Percentiles rank a stretch among this genome's conserved stretches.
Evolutionary conservation across 2,888 invertebrate species (phyloP).

Genomic region (Parnassius glacialis): DNA sequence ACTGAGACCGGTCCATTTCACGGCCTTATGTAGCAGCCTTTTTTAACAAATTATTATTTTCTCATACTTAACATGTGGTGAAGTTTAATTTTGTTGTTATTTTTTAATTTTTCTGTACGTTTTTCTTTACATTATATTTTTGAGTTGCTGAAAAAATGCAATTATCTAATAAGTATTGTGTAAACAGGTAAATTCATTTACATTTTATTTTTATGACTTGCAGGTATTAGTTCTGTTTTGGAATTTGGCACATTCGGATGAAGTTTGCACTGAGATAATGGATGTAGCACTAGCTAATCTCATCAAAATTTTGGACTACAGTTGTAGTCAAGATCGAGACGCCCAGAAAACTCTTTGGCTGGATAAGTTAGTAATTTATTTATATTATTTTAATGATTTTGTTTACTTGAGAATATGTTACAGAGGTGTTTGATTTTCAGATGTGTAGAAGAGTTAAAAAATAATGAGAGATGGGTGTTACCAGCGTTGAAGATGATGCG

Average conservation of each 20-base stretch:
- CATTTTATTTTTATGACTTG: background rate
- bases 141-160: too few species aligned
- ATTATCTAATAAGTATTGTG: too few species aligned
- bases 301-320: slow-evolving; percentile 98
- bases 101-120: too few species aligned
- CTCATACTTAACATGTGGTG: too few species aligned
- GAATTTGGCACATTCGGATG: slow-evolving; percentile 97
- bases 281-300: slow-evolving; percentile 97
- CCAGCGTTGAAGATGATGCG: slow-evolving; percentile 97
- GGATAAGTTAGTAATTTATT: slow-evolving; percentile 83
- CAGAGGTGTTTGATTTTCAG: slow-evolving; percentile 37
- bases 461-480: slow-evolving; percentile 93
- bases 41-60: too few species aligned
- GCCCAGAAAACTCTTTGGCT: slow-evolving; percentile 97
- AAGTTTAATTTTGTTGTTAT: too few species aligned
- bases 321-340: slow-evolving; percentile 98
- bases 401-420: background rate
- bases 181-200: too few species aligned
- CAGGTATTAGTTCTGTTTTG: slow-evolving; percentile 95
- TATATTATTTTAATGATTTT: background rate
- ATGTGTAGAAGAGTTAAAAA: slow-evolving; percentile 96
- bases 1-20: too few species aligned
- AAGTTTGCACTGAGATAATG: slow-evolving; percentile 98
- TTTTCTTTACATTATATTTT: too few species aligned
- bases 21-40: too few species aligned